phyloP scores from a whole-genome alignment of 2,113 vertebrate species.

The Ceratotherium simum region DNA sequence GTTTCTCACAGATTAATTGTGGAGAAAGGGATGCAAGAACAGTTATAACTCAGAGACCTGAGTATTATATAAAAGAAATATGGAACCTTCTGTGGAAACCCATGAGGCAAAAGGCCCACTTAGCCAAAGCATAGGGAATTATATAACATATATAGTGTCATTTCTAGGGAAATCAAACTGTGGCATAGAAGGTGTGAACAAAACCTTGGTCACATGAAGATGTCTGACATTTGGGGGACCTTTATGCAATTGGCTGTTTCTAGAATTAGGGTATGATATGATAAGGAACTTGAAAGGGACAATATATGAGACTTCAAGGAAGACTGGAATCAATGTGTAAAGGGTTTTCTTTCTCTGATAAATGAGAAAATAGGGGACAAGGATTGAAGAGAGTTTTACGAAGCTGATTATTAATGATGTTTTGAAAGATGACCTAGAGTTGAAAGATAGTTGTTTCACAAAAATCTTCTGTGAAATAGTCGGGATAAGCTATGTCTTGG shows the following conservation, averaged over 20 bases:
- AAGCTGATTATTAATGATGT: background rate
- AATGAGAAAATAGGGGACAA: background rate
- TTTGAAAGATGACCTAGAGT: background rate
- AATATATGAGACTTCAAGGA: background rate
- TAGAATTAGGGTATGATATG: background rate
- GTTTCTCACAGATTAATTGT: background rate
- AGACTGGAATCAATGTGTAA: background rate
- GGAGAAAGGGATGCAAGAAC: background rate
- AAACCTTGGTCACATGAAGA: background rate
- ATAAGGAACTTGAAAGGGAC: background rate
- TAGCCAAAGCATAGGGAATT: background rate
- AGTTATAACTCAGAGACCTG: background rate
- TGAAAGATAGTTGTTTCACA: background rate
- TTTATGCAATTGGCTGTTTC: background rate
- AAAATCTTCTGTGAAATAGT: background rate
- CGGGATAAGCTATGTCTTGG: background rate
- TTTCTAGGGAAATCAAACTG: background rate
- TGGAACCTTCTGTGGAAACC: background rate
- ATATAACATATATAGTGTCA: background rate
- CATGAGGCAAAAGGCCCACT: background rate
- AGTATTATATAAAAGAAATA: background rate
- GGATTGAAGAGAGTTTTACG: background rate
- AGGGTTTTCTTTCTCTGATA: background rate
- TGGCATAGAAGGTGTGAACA: background rate
- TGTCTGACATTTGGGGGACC: background rate